Conservation (phyloP, 2,888 invertebrate species). For the Pinctada fucata region DNA sequence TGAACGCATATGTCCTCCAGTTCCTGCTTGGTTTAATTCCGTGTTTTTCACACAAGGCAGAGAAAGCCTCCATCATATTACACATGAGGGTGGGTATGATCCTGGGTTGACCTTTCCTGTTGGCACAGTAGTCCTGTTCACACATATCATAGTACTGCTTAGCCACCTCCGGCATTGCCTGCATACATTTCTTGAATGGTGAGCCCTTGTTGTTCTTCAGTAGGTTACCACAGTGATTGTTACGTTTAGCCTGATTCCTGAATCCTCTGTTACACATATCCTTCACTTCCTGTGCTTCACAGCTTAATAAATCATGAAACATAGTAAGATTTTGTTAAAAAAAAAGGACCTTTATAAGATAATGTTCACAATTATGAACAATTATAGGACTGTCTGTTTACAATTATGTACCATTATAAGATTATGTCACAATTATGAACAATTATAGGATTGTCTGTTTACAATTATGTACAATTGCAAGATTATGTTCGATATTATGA, state of each 20-base stretch:
- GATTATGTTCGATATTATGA: too few relatives aligned
- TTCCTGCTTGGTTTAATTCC: conserved; percentile 34
- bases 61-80: conserved; percentile 30
- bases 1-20: conserved; percentile 7
- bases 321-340: too few relatives aligned
- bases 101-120: not conserved
- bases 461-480: too few relatives aligned
- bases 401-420: too few relatives aligned
- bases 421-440: too few relatives aligned
- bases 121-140: conserved; percentile 36
- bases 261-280: not conserved
- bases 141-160: conserved; percentile 35
- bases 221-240: conserved; percentile 21
- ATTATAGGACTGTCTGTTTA: too few relatives aligned
- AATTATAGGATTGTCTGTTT: too few relatives aligned
- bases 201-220: conserved; percentile 25
- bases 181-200: conserved; percentile 57
- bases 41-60: conserved; percentile 32
- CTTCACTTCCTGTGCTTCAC: not conserved
- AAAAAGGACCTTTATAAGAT: too few relatives aligned
- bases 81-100: conserved; percentile 23
- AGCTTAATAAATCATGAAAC: not conserved
- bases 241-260: not conserved
- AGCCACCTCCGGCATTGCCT: conserved; percentile 43
- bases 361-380: too few relatives aligned